Base-by-base conservation (phyloP, 2,888 invertebrate species). In the Megastigmus dorsalis region DNA sequence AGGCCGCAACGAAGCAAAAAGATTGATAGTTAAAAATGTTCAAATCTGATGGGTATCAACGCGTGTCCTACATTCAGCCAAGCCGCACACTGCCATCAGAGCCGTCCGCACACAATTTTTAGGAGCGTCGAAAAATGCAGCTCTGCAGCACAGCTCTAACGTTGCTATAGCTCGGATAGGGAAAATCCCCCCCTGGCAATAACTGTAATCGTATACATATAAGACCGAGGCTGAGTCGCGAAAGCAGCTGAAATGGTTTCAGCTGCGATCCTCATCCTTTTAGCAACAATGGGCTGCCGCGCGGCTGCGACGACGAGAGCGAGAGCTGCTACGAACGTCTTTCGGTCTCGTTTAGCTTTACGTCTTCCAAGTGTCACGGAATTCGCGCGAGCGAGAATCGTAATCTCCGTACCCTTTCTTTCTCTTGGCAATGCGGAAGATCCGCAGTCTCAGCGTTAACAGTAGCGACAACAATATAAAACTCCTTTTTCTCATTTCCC, bases 271-370 rank as follows among this genome's bases (percentile, higher is more conserved):
- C n/a, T n/a, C 23, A 33, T 18, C 36, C 45, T 52, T 65, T 65
- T 26, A 26, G 45, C 66, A 20, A 50, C 73, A 52, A 30, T 43
- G 33, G 54, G 18, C n/a, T n/a, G n/a, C n/a, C n/a, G n/a, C n/a
- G n/a, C n/a, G n/a, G n/a, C n/a, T n/a, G n/a, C n/a, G n/a, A n/a
- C n/a, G n/a, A 36, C 2, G 10, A 4, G 20, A 18, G 63, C 55
- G 45, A n/a, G n/a, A n/a, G n/a, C n/a, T n/a, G n/a, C n/a, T n/a
- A n/a, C n/a, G n/a, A 45, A 54, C 52, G 62, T 70, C 62, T 70
- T 55, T 70, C 62, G 70, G 54, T 48, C 66, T 72, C 72, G 65
- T 65, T 66, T 65, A 50, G 65, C 65, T 72, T 72, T 65, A 65
- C 54, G 72, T 59, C 72, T 50, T 41, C 57, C 65, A 66, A 72